Evolutionary conservation across 2,113 vertebrate species (phyloP), one percentile per base, ranked within the genome.

Genomic region (Garra rufa): DNA sequence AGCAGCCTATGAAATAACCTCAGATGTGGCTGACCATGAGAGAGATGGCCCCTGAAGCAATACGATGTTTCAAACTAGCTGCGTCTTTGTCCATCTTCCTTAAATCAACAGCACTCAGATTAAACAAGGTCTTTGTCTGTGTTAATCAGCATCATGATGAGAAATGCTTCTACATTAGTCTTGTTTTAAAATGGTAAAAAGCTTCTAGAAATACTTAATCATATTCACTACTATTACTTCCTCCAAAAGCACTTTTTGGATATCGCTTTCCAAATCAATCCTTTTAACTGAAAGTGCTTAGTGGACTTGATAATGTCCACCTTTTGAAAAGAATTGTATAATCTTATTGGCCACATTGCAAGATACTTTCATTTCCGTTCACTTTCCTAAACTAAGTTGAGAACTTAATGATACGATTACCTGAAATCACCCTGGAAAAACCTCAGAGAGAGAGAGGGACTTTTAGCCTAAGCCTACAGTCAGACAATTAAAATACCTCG

Each of bases 61-160:
- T 43, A 14, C 34, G 26, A 78, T n/a, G 76, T 75, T 63, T 0
- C 9, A n/a, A 8, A n/a, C 52, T 57, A 57, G 43, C 61, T 30
- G 26, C 55, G 63, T 80, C 46, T 28, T 43, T 61, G 17, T 78
- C 75, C 52, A 43, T 73, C 28, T 67, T 63, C 43, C 75, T 67
- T 69, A 69, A 30, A 46, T 77, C 69, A 81, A 19, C 67, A 30
- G 19, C 19, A n/a, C 9, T 76, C 82, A 82, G 77, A 71, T 61
- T 76, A 82, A 87, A 77, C 63, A 84, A 65, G 50, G 73, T 84
- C 86, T 71, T 84, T 84, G 71, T 87, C 61, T 70, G 13, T 81
- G 61, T 81, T 77, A 82, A 85, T 82, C 81, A 82, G 41, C 84
- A 17, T 87, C 83, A 87, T 48, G 69, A 76, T 9, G 19, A 61